Base-by-base conservation (phyloP, 2,888 invertebrate genomes). In the Macaria liturata region DNA sequence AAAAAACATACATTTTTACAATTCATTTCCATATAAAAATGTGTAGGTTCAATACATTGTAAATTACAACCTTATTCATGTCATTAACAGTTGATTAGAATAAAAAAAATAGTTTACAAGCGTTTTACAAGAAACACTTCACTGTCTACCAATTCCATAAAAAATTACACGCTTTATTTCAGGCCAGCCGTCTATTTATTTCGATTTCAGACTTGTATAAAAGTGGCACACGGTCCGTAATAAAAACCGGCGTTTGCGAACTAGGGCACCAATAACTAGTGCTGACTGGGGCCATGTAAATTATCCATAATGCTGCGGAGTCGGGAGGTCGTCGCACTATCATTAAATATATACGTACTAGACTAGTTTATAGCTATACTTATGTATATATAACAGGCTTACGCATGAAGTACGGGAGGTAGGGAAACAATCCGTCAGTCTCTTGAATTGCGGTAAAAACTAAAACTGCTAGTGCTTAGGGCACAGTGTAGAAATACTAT, bases 291-390 rank as follows among this genome's bases (percentile, higher is more conserved):
- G 45, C 46, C 50, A 59, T 60, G 54, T 60, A 62, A 58, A 60
- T 49, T 58, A 64, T 47, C 58, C 54, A 48, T 64, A 60, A 66
- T 50, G 57, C 54, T 57, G 50, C 54, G 40, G 46, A 51, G 54
- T 51, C 43, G 47, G 30, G 57, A 58, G 62, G 60, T 66, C 64
- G 55, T 53, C 62, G 64, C 54, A 49, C 64, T 64, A 59, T 54
- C 59, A 61, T 59, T 55, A 55, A 45, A 49, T 58, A 60, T 46
- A 42, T 47, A 44, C 46, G 45, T 46, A 71, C 73, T 73, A 74
- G 67, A 65, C 68, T 42, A 42, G 20, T 20, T 20, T 20, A 20
- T 20, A 20, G 20, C 20, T 20, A 20, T 20, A 20, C 9, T 3
- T 40, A 40, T 8, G n/a, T 3, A 4, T 8, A n/a, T 42, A 42